Evolutionary conservation across 1,140 invertebrate genomes (phyloP), one percentile per base, ranked within the genome.

Genomic region (Drosophila tristis): DNA sequence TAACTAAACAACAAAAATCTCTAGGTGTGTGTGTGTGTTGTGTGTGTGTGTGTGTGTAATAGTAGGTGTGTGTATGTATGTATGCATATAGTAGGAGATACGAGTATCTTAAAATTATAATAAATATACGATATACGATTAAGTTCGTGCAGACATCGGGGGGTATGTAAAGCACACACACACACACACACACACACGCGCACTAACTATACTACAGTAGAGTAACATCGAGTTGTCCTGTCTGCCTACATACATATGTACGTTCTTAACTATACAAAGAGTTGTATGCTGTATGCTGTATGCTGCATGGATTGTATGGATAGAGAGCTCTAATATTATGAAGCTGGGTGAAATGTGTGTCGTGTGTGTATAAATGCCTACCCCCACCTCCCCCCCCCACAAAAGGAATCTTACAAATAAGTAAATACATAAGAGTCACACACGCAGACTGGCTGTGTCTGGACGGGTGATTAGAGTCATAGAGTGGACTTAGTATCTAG

Each of bases 131-230:
- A 68, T 48, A 70, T 73, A 73, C 59, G 70, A 20, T 39, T 54
- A 66, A 55, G 53, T 44, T 74, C 71, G 73, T 75, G 73, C 73
- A 75, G 72, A 77, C 63, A 79, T 66, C 20, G 45, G 51, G 61
- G 53, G 68, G 66, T 70, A 68, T 39, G 4, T 11, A 39, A 13
- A 39, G 11, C 31, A 11, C 31, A 3, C 11, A 39, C 31, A 9
- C 31, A 35, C 31, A 9, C 9, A 4, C 31, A 35, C 31, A 9
- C 16, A 16, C 29, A 9, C 9, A 8, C 4, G 8, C 9, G 13
- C 4, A 39, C 35, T 39, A 11, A 4, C 11, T 39, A 13, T 11
- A 39, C 11, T 39, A 20, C 20, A 29, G 26, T 29, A 29, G 26
- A 39, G 11, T 39, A 39, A 39, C 35, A 39, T 39, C 35, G 35